Evolutionary conservation across 2,888 invertebrate species (phyloP).

Genomic region (Watsonalla cultraria): DNA sequence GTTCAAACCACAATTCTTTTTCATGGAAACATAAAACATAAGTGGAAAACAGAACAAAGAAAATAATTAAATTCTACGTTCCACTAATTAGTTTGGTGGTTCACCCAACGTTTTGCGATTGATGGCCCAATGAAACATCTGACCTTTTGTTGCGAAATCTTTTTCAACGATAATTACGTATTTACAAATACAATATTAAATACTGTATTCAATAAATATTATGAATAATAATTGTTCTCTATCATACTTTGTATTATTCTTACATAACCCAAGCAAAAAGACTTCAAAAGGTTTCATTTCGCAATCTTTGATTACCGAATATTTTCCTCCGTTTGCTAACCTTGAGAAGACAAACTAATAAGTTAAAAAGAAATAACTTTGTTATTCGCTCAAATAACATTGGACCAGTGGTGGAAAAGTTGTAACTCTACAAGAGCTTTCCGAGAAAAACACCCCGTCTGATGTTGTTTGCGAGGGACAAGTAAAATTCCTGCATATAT

Average conservation of each 20-base stretch:
- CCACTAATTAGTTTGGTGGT: slow-evolving; percentile 1
- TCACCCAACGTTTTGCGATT: slow-evolving; percentile 16
- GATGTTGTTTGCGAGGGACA: slow-evolving; percentile 2
- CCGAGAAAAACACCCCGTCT: slow-evolving; percentile 1
- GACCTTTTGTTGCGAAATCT: neutral
- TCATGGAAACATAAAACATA: neutral
- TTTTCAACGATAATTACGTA: neutral
- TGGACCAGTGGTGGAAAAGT: neutral
- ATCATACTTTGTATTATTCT: too few species aligned
- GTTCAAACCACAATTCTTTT: neutral
- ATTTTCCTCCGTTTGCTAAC: too few species aligned
- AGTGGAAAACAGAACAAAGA: slow-evolving; percentile 1
- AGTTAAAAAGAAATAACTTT: neutral
- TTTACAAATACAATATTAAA: neutral
- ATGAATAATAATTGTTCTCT: too few species aligned
- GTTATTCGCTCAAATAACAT: neutral
- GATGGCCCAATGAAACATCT: slow-evolving; percentile 13
- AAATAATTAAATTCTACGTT: slow-evolving; percentile 5
- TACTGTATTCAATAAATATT: neutral
- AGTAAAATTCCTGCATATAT: slow-evolving; percentile 3
- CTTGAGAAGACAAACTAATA: neutral
- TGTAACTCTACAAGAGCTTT: neutral
- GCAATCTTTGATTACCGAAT: too few species aligned
- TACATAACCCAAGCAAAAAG: too few species aligned
- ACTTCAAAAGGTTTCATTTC: too few species aligned